Base-by-base conservation (phyloP, 2,797 vertebrate genomes). In the Gymnopithys bicolor region DNA sequence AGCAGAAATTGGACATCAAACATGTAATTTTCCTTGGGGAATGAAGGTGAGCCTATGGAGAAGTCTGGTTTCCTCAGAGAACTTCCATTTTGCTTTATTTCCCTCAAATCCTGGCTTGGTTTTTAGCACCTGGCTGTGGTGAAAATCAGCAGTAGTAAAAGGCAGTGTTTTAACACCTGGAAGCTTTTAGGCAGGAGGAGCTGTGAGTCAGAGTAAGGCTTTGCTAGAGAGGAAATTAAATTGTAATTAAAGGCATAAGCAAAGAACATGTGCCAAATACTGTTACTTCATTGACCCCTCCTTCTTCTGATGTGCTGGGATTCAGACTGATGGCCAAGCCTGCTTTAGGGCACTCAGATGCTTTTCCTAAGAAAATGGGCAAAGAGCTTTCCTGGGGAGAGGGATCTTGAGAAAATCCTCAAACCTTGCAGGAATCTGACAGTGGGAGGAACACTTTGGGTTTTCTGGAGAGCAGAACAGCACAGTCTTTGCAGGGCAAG, bases 71-170 rank as follows among this genome's bases (percentile, higher is more conserved):
- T 51, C 48, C 19, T 91, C 39, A 11, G 23, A 25, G 41, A 82
- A 69, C 91, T 92, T 91, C 85, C 35, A 55, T 87, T 93, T 92
- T 49, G 43, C 59, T 89, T 93, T 49, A 78, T 91, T 91, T 91
- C 33, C 39, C 43, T 66, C 53, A 51, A 89, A 95, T 94, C 62
- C 68, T 71, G 58, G 35, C 58, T 91, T 88, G 62, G 73, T 94
- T 92, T 95, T 96, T 86, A 81, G 51, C 87, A 63, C 66, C 89
- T 91, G 37, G 14, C 78, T 58, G 15, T 80, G 67, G 52, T 48
- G 84, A 80, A 66, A 69, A 78, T 76, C 58, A 70, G 27, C 37
- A 52, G 27, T 76, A 24, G 46, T 13, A 15, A 13, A 59, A 83
- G 76, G 22, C n/a, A 32, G 21, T 37, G 75, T 84, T 89, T 77